Conservation (phyloP, 2,797 vertebrate species). For the Chelon auratus region DNA sequence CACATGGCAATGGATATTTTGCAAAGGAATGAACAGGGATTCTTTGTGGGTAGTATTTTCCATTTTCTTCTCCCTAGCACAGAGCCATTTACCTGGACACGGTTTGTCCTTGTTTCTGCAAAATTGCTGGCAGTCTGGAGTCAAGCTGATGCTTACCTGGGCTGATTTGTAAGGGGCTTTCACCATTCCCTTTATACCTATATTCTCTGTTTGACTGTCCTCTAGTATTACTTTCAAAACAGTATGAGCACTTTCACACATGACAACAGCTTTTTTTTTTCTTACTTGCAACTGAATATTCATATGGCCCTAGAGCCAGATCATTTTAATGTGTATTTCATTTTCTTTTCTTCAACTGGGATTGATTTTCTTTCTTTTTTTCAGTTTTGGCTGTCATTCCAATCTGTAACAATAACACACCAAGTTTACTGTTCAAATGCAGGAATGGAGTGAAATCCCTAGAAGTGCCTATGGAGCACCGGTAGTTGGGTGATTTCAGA, state of each 20-base stretch:
- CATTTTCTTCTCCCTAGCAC: slow-evolving; percentile 8
- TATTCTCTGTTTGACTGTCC: slow-evolving; percentile 4
- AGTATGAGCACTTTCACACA: slow-evolving; percentile 17
- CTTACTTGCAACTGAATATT: slow-evolving; percentile 33
- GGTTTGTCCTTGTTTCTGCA: slow-evolving; percentile 37
- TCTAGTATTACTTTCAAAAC: slow-evolving; percentile 32
- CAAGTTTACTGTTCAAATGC: too few species aligned
- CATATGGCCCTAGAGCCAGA: slow-evolving; percentile 24
- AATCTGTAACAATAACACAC: too few species aligned
- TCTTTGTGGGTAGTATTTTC: slow-evolving; percentile 15
- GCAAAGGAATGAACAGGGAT: not conserved
- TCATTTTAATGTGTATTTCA: not conserved
- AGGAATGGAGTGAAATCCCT: not conserved
- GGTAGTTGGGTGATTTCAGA: too few species aligned
- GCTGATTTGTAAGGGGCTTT: slow-evolving; percentile 40
- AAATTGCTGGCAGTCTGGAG: slow-evolving; percentile 42
- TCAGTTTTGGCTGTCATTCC: too few species aligned
- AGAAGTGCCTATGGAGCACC: not conserved
- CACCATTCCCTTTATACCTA: slow-evolving; percentile 29
- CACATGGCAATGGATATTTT: not conserved
- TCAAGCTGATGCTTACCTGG: slow-evolving; percentile 37
- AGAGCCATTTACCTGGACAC: slow-evolving; percentile 38
- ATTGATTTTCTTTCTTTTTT: too few species aligned
- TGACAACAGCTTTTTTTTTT: slow-evolving; percentile 33
- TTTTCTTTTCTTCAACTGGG: not conserved